Evolutionary conservation across 2,888 invertebrate species (phyloP), one percentile per base, ranked within the genome.

Genomic region (Lissocephala sabroskyi): DNA sequence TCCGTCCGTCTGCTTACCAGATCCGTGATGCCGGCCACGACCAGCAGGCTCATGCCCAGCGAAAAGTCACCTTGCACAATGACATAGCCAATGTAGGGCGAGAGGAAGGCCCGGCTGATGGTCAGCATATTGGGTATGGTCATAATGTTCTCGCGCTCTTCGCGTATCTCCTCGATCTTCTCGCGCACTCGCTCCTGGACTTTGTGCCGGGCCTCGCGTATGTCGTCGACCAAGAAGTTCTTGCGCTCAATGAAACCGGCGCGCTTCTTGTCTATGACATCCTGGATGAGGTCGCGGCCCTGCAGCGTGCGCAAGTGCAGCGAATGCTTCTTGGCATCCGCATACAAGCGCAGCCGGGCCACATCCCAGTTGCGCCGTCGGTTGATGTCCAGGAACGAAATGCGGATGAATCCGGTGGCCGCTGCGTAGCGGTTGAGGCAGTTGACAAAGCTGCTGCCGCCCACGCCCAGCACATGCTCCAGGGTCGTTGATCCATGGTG

Each of bases 101-200:
- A 93, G 66, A 94, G 86, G 5, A 89, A 85, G 70, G 98, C 97
- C 71, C 98, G 89, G 16, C 92, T 87, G 6, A 95, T 85, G 79
- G 97, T 98, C 44, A 98, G 85, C 40, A 95, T 86, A 85, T 98
- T 98, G 9, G 98, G 98, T 66, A 98, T 88, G 0, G 98, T 99
- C 82, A 92, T 91, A 33, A 97, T 89, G 84, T 97, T 96, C 86
- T 98, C 97, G 63, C 87, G 89, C 45, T 83, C 84, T 49, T 82
- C 82, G 5, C 68, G 75, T 10, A 83, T 83, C 58, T 83, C 91
- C 85, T 92, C 93, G 56, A 93, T 90, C 62, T 91, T 90, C 82
- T 89, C 90, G 79, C 91, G 92, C 63, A 94, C 87, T 79, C 88
- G 90, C 66, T 90, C 91, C 76, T 88, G 90, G 10, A 92, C 89